Evolutionary conservation across 2,888 invertebrate genomes (phyloP).

Genomic region (Acrobasis suavella): DNA sequence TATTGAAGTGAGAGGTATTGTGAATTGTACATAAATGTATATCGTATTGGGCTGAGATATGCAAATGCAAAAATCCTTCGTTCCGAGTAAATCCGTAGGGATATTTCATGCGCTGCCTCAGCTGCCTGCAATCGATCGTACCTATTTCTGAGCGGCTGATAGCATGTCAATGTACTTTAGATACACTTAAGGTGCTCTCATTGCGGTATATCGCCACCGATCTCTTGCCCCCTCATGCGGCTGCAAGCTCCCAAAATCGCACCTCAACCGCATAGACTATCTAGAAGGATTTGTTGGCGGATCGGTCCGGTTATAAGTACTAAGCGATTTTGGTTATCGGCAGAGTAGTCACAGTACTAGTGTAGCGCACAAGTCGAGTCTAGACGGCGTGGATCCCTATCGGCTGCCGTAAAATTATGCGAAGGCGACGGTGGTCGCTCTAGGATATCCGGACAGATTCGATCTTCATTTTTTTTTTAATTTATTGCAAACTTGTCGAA

Average conservation of each 20-base stretch:
- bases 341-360: conserved; percentile 61
- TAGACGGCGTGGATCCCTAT: conserved; percentile 76
- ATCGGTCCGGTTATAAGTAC: conserved; percentile 48
- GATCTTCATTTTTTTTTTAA: conserved; percentile 50
- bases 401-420: conserved; percentile 75
- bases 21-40: not conserved
- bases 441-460: conserved; percentile 55
- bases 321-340: conserved; percentile 39
- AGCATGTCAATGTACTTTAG: conserved; percentile 52
- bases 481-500: conserved; percentile 39
- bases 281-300: conserved; percentile 57
- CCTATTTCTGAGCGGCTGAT: conserved; percentile 37
- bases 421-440: conserved; percentile 56
- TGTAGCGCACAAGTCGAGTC: conserved; percentile 71
- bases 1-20: not conserved
- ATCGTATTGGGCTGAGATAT: not conserved
- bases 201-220: conserved; percentile 34
- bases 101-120: conserved; percentile 44
- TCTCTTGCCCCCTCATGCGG: conserved; percentile 42
- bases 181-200: conserved; percentile 47
- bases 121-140: conserved; percentile 37
- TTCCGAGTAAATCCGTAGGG: conserved; percentile 32
- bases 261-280: conserved; percentile 54
- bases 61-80: conserved; percentile 19
- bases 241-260: conserved; percentile 56